phyloP scores from a whole-genome alignment of 1,140 invertebrate species.

The Drosophila sproati region DNA sequence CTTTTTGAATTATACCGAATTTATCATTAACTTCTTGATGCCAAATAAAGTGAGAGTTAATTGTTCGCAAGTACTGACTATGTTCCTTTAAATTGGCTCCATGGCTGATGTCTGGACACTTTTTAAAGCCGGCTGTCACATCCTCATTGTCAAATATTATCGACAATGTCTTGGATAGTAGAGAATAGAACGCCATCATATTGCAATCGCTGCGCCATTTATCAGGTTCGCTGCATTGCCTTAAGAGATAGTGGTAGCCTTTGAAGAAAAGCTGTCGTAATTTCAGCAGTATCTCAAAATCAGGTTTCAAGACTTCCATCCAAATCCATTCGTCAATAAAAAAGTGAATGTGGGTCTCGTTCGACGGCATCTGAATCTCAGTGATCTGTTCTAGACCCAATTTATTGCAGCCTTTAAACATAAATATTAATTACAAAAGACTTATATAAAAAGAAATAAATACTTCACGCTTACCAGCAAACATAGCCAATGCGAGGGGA shows the following conservation, averaged over 20 bases:
- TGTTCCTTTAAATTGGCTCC: slow-evolving; percentile 36
- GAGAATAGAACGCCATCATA: neutral
- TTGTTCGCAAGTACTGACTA: slow-evolving; percentile 40
- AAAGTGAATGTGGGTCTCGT: slow-evolving; percentile 31
- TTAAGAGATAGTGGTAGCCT: slow-evolving; percentile 58
- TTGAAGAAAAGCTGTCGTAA: slow-evolving; percentile 91
- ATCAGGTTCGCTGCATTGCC: slow-evolving; percentile 51
- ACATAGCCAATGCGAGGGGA: slow-evolving; percentile 90
- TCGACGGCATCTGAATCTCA: slow-evolving; percentile 5
- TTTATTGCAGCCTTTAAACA: slow-evolving; percentile 33
- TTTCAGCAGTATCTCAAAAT: slow-evolving; percentile 89
- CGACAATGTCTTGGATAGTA: slow-evolving; percentile 47
- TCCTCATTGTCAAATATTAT: slow-evolving; percentile 63
- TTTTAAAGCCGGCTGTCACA: slow-evolving; percentile 35
- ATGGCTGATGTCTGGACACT: slow-evolving; percentile 27
- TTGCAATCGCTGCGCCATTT: slow-evolving; percentile 34
- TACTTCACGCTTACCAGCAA: slow-evolving; percentile 85
- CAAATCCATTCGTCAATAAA: slow-evolving; percentile 92
- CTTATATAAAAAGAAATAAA: neutral
- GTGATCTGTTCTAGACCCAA: slow-evolving; percentile 24
- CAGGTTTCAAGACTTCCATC: slow-evolving; percentile 89
- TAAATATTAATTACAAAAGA: neutral
- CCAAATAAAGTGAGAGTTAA: slow-evolving; percentile 57
- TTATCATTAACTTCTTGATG: slow-evolving; percentile 28
- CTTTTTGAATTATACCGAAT: neutral